Conservation (phyloP, 2,113 vertebrate species). For the Oreocharis arfaki region DNA sequence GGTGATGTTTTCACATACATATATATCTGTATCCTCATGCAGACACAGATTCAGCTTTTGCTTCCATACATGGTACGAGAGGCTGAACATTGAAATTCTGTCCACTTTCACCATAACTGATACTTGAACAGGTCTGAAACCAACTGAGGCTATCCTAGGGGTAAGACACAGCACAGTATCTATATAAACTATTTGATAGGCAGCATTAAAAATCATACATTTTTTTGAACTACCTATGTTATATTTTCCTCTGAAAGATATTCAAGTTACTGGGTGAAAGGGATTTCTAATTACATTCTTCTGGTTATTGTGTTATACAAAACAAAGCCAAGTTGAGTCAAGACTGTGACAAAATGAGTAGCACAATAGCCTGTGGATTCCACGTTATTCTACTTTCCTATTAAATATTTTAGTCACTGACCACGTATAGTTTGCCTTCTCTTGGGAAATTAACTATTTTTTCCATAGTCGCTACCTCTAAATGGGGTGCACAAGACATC, state of each 20-base stretch:
- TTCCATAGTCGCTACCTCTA: not conserved
- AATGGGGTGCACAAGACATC: not conserved
- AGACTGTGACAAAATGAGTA: not conserved
- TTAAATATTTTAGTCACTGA: not conserved
- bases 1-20: not conserved
- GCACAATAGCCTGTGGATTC: not conserved
- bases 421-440: not conserved
- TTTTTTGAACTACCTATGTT: not conserved
- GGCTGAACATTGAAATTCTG: not conserved
- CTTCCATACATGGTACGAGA: not conserved
- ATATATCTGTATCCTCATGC: not conserved
- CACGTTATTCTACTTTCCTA: not conserved
- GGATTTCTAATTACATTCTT: not conserved
- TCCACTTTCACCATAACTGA: not conserved
- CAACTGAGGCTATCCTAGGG: not conserved
- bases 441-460: constrained; percentile 27
- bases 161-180: not conserved
- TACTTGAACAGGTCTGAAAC: not conserved
- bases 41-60: not conserved
- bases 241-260: not conserved
- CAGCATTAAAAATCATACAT: not conserved
- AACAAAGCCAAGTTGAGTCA: not conserved
- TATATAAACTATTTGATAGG: not conserved
- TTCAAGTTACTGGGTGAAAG: not conserved
- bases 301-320: not conserved